phyloP scores from a whole-genome alignment of 2,888 invertebrate genomes.

The Erebia ligea region DNA sequence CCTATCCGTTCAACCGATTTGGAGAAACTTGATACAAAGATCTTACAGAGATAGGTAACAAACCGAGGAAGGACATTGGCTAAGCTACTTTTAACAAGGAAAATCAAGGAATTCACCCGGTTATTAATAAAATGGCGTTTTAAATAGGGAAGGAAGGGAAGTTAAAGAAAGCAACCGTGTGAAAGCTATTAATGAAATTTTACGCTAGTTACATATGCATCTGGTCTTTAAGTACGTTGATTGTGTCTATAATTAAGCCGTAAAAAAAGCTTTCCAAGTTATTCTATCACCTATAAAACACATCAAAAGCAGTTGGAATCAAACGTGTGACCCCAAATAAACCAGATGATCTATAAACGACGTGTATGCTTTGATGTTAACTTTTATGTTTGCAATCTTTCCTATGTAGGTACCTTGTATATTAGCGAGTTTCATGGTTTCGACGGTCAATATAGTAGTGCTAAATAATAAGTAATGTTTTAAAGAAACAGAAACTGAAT shows the following conservation, averaged over 20 bases:
- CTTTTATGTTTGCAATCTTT: slow-evolving; percentile 51
- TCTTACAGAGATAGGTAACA: neutral
- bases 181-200: slow-evolving; percentile 30
- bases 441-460: neutral
- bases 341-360: slow-evolving; percentile 59
- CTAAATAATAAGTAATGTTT: neutral
- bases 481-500: slow-evolving; percentile 13
- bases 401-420: slow-evolving; percentile 28
- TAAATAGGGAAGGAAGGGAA: neutral
- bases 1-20: too few relatives aligned
- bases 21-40: too few relatives aligned
- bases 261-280: slow-evolving; percentile 36
- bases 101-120: neutral
- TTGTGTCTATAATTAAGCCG: slow-evolving; percentile 26
- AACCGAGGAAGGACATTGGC: neutral
- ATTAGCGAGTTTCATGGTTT: slow-evolving; percentile 30
- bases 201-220: slow-evolving; percentile 28
- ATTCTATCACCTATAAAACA: slow-evolving; percentile 55
- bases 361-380: slow-evolving; percentile 57
- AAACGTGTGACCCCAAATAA: slow-evolving; percentile 70
- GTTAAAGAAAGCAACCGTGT: slow-evolving; percentile 28
- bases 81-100: too few relatives aligned
- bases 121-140: neutral
- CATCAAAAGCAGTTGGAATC: slow-evolving; percentile 69
- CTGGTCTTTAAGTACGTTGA: slow-evolving; percentile 37